phyloP scores from a whole-genome alignment of 2,113 vertebrate species.

The Saimiri boliviensis region DNA sequence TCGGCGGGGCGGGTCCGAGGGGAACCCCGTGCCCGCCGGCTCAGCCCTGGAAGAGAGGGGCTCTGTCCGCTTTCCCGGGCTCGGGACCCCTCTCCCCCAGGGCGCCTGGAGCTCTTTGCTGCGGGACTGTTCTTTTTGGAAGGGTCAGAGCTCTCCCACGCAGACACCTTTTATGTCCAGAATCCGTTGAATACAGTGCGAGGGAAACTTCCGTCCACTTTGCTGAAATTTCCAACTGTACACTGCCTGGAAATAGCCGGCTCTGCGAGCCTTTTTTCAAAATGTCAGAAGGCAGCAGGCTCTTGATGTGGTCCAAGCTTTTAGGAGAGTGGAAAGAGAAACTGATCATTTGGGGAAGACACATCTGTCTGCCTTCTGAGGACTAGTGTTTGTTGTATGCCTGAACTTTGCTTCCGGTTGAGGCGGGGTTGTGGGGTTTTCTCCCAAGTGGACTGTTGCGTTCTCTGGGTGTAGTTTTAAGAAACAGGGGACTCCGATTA shows the following conservation, averaged over 20 bases:
- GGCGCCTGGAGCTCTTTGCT: neutral
- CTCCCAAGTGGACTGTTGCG: neutral
- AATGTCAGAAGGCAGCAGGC: neutral
- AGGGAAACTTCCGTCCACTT: neutral
- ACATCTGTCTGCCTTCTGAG: neutral
- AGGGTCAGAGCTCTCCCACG: neutral
- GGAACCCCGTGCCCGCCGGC: neutral
- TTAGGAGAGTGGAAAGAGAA: neutral
- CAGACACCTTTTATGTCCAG: neutral
- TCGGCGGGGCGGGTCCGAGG: too few relatives aligned
- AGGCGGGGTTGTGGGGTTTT: neutral
- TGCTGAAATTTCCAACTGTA: neutral
- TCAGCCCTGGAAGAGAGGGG: neutral
- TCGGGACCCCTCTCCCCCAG: neutral
- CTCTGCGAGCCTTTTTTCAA: neutral
- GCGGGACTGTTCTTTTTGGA: neutral
- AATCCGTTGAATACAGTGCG: neutral
- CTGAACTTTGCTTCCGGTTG: neutral
- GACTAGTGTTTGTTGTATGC: neutral
- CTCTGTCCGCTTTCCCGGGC: neutral
- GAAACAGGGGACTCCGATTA: neutral
- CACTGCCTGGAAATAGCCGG: neutral
- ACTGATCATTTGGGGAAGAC: neutral
- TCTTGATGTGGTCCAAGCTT: neutral
- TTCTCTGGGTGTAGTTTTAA: neutral